phyloP scores from a whole-genome alignment of 35 echinoderm and acorn worm species.

The Apostichopus japonicus region DNA sequence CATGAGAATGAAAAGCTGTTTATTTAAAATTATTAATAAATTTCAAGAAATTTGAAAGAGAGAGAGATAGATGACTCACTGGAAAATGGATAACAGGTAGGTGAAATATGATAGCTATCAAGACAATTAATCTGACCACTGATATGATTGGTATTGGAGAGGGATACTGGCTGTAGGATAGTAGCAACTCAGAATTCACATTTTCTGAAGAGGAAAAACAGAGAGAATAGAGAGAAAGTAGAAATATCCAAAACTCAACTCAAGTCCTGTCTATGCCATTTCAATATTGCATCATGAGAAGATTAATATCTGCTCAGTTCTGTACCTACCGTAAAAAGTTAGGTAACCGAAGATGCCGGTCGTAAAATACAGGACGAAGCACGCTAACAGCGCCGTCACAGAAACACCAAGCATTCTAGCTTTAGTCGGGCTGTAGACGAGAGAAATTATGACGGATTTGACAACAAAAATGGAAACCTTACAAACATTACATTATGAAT shows the following conservation, averaged over 20 bases:
- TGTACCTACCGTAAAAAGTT: slow-evolving; percentile 91
- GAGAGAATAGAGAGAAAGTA: background rate
- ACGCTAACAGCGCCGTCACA: slow-evolving; percentile 65
- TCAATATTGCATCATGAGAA: too few species aligned
- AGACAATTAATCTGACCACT: slow-evolving; percentile 75
- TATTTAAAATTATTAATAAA: too few species aligned
- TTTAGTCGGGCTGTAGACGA: slow-evolving; percentile 63
- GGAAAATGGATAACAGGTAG: slow-evolving; percentile 90
- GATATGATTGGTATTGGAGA: slow-evolving; percentile 53
- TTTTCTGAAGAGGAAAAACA: slow-evolving; percentile 60
- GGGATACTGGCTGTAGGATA: slow-evolving; percentile 68
- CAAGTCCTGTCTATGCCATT: too few species aligned
- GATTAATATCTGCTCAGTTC: too few species aligned
- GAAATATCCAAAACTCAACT: too few species aligned
- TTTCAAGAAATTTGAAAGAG: too few species aligned
- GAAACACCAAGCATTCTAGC: slow-evolving; percentile 86
- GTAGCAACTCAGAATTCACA: slow-evolving; percentile 72
- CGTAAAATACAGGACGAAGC: slow-evolving; percentile 76
- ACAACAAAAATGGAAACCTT: background rate
- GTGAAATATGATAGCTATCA: slow-evolving; percentile 81
- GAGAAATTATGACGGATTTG: background rate
- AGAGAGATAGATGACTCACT: slow-evolving; percentile 60
- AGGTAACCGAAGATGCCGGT: slow-evolving; percentile 94
- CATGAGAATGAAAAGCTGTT: too few species aligned
- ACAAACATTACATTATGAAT: too few species aligned